These are phyloP conservation scores for Ectropis grisescens DNA, from an alignment of 1,140 invertebrate species.

Conservation along the genomic window DNA sequence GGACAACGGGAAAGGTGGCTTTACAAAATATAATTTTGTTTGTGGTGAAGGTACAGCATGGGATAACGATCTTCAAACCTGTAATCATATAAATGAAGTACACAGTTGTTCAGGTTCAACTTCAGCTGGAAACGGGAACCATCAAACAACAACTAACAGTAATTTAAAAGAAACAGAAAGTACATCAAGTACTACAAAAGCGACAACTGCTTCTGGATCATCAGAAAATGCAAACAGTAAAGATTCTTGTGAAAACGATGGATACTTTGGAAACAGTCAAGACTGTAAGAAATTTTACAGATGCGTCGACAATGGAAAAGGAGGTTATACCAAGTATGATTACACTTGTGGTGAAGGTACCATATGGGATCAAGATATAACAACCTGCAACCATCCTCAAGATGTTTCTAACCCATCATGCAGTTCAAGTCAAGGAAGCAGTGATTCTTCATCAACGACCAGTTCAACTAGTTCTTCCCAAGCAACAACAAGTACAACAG, in stretches of 20 bases:
- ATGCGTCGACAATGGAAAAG: constrained; percentile 77
- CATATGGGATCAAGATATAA: constrained; percentile 71
- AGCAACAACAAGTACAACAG: constrained; percentile 14
- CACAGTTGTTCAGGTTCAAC: constrained; percentile 18
- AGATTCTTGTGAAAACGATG: constrained; percentile 59
- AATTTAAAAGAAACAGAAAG: constrained; percentile 11
- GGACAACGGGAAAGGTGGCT: constrained; percentile 70
- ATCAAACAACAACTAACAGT: too few relatives aligned
- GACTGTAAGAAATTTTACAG: constrained; percentile 80
- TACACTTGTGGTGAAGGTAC: constrained; percentile 74
- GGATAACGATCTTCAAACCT: constrained; percentile 65
- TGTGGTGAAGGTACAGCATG: constrained; percentile 74
- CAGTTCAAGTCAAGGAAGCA: constrained; percentile 10
- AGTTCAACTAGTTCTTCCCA: too few relatives aligned
- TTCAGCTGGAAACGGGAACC: too few relatives aligned
- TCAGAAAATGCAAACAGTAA: constrained; percentile 4
- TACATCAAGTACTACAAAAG: constrained; percentile 19
- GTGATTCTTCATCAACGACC: constrained; percentile 1
- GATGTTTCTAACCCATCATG: constrained; percentile 49
- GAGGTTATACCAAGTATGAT: constrained; percentile 71
- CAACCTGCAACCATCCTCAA: constrained; percentile 65
- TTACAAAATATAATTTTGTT: constrained; percentile 70
- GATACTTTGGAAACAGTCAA: constrained; percentile 76
- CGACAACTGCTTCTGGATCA: constrained; percentile 7
- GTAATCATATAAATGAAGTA: constrained; percentile 47